These are phyloP conservation scores for Morone chrysops DNA, from an alignment of 2,113 vertebrate genomes.

Conservation along the genomic window DNA sequence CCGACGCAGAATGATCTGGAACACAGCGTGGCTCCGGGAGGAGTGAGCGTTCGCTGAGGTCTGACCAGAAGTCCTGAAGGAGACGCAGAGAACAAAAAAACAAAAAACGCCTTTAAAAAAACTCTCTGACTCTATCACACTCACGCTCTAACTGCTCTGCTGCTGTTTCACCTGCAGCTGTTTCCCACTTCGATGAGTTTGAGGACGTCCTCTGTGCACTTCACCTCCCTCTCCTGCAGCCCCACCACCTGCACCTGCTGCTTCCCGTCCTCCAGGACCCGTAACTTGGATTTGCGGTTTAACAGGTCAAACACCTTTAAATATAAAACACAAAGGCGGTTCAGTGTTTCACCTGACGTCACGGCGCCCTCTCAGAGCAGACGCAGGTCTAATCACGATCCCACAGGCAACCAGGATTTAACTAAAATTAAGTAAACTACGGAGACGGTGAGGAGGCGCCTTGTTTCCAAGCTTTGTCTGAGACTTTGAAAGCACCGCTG, in stretches of 20 bases:
- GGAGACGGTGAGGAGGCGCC: too few species aligned
- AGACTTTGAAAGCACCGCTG: too few species aligned
- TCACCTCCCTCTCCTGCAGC: constrained; percentile 95
- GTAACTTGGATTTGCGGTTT: constrained; percentile 95
- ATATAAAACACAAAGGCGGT: background rate
- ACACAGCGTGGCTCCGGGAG: constrained; percentile 97
- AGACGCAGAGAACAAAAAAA: background rate
- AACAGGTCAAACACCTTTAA: constrained; percentile 95
- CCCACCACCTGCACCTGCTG: constrained; percentile 99
- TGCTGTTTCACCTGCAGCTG: constrained; percentile 91
- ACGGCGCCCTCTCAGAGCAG: background rate
- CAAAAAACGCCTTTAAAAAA: too few species aligned
- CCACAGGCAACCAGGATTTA: too few species aligned
- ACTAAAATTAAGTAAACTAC: too few species aligned
- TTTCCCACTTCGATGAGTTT: constrained; percentile 98
- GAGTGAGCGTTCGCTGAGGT: constrained; percentile 97
- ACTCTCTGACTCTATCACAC: too few species aligned
- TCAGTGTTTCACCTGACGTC: background rate
- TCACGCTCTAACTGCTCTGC: too few species aligned
- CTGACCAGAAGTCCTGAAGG: constrained; percentile 94
- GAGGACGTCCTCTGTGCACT: constrained; percentile 97
- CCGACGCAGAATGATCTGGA: constrained; percentile 96
- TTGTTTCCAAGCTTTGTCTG: too few species aligned
- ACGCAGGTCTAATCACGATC: too few species aligned
- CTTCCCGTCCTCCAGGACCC: constrained; percentile 97